Evolutionary conservation across 1,140 invertebrate genomes (phyloP).

Genomic region (Ganaspis sp.): DNA sequence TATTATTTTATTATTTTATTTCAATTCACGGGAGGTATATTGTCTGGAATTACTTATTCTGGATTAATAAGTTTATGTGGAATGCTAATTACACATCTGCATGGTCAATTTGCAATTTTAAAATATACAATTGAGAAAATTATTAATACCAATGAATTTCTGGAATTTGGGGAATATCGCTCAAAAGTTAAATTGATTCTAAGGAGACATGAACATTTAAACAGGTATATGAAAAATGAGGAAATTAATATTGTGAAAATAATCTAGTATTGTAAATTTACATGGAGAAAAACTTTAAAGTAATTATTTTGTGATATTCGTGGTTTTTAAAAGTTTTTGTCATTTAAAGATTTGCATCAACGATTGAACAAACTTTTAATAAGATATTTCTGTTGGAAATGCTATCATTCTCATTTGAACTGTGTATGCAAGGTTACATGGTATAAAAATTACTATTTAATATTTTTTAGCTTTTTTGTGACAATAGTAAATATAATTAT

Average conservation of each 20-base stretch:
- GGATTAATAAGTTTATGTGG: constrained; percentile 50
- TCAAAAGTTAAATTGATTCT: constrained; percentile 45
- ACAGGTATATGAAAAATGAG: no score
- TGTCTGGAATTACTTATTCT: constrained; percentile 44
- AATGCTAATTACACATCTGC: constrained; percentile 53
- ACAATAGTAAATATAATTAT: no score
- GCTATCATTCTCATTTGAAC: neutral
- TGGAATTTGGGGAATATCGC: constrained; percentile 1
- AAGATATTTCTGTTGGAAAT: neutral
- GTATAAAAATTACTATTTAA: neutral
- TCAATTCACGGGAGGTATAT: constrained; percentile 45
- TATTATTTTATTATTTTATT: constrained; percentile 41
- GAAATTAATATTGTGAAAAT: no score
- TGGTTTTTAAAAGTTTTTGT: no score
- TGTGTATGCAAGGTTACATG: neutral
- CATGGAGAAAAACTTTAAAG: no score
- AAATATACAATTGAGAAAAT: neutral
- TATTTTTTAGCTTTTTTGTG: no score
- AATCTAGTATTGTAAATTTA: no score
- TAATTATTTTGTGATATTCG: no score
- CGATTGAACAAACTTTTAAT: neutral
- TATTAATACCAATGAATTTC: neutral
- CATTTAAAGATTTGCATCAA: neutral
- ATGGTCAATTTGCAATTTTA: constrained; percentile 49
- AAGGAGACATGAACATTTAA: constrained; percentile 53